Percentiles rank a stretch among this genome's conserved stretches.
These are phyloP conservation scores for Myotis davidii DNA, from an alignment of 2,113 vertebrate species.

Conservation along the genomic window DNA sequence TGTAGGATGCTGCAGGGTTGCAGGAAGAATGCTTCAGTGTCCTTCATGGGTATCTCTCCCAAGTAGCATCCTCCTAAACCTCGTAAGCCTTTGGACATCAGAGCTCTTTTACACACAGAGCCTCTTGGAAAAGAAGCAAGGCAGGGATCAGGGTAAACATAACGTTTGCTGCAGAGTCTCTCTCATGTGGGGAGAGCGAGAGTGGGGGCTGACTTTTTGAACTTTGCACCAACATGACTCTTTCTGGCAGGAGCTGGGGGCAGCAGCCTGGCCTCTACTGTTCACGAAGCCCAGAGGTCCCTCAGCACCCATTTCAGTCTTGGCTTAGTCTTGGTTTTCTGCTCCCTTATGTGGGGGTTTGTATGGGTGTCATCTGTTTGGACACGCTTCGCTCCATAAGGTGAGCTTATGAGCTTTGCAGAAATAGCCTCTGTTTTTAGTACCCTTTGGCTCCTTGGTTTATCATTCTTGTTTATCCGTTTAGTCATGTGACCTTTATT, in stretches of 20 bases:
- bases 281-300: neutral
- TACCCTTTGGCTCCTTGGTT: neutral
- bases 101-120: neutral
- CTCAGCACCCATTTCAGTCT: neutral
- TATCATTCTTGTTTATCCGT: slow-evolving; percentile 24
- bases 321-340: slow-evolving; percentile 56
- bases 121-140: neutral
- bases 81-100: neutral
- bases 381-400: slow-evolving; percentile 37
- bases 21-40: neutral
- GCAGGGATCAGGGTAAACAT: neutral
- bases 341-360: slow-evolving; percentile 34
- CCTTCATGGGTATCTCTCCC: neutral
- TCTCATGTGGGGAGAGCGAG: slow-evolving; percentile 3
- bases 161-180: neutral
- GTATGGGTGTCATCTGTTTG: slow-evolving; percentile 57
- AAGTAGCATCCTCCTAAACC: neutral
- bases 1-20: neutral
- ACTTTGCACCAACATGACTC: neutral
- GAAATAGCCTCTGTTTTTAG: slow-evolving; percentile 42
- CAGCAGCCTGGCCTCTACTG: neutral
- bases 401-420: slow-evolving; percentile 47
- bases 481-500: neutral
- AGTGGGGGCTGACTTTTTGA: slow-evolving; percentile 55
- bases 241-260: slow-evolving; percentile 16